Evolutionary conservation across 2,888 invertebrate genomes (phyloP), one percentile per base, ranked within the genome.

Genomic region (Drosophila villosipedis): DNA sequence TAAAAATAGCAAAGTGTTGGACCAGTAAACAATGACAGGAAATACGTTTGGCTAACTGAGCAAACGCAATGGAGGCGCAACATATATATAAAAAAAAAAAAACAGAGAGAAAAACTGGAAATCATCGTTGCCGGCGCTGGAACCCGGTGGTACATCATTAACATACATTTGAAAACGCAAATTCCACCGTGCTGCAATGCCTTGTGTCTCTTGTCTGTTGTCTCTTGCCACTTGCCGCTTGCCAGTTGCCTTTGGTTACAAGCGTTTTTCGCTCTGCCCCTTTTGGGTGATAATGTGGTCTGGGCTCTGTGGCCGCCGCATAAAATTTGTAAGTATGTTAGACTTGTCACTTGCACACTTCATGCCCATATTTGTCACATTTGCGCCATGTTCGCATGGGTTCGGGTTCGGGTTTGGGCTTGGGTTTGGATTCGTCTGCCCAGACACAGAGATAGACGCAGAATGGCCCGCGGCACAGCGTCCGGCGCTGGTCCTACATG

Each of bases 341-440:
- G 89, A 89, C 89, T 83, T 89, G 91, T 89, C 89, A 91, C 90
- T 91, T 91, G 89, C 89, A 91, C 89, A 91, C 91, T 89, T 89
- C 84, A 90, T 89, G 90, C 90, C 89, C 89, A 91, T 90, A 91
- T 91, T 90, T 89, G 89, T 90, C 90, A 88, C 91, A 89, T 90
- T 89, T 87, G 88, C 87, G 87, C 87, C 80, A 91, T 90, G 89
- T 89, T 90, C 66, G 73, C 78, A 25, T 73, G 73, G 49, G 28
- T 64, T 47, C 68, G 64, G 68, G 43, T 59, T 58, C 59, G 50
- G 70, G 30, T 1, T 30, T 65, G 55, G 70, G 33, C 7, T 3
- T 14, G 22, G 25, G 49, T 3, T 28, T 12, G 33, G 30, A 49
- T 4, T 2, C 9, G 47, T 30, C 47, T 22, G 9, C 7, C 0